phyloP scores from a whole-genome alignment of 2,888 invertebrate genomes.

The Drosophila percnosoma region DNA sequence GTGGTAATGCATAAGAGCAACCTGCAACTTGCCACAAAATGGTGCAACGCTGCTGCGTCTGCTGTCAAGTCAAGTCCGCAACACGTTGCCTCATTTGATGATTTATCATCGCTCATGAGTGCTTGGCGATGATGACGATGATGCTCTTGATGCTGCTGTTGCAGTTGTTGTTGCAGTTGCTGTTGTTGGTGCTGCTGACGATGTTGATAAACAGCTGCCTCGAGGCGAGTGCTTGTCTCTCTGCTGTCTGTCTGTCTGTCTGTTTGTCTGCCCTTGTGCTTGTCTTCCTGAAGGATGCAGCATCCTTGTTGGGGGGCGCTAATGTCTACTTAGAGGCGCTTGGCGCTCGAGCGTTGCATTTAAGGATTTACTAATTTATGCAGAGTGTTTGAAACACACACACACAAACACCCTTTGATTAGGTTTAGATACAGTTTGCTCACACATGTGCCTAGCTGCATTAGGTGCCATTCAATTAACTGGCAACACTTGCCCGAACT shows the following conservation, averaged over 20 bases:
- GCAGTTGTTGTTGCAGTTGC: slow-evolving; percentile 31
- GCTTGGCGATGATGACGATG: slow-evolving; percentile 20
- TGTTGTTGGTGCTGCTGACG: slow-evolving; percentile 18
- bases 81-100: slow-evolving; percentile 69
- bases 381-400: slow-evolving; percentile 48
- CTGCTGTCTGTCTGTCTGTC: background rate
- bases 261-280: background rate
- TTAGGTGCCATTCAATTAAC: slow-evolving; percentile 58
- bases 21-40: slow-evolving; percentile 47
- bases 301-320: slow-evolving; percentile 34
- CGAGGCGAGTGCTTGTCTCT: slow-evolving; percentile 46
- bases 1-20: slow-evolving; percentile 23
- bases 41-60: slow-evolving; percentile 64
- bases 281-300: slow-evolving; percentile 2
- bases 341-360: slow-evolving; percentile 53
- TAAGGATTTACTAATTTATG: slow-evolving; percentile 69
- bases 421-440: slow-evolving; percentile 6
- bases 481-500: slow-evolving; percentile 42
- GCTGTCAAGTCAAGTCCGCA: slow-evolving; percentile 76
- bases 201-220: slow-evolving; percentile 57
- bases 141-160: slow-evolving; percentile 20
- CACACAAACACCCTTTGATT: slow-evolving; percentile 25
- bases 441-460: slow-evolving; percentile 12
- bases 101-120: slow-evolving; percentile 70
- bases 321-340: slow-evolving; percentile 65